Conservation (phyloP, 2,888 invertebrate genomes). For the Petrolisthes manimaculis region DNA sequence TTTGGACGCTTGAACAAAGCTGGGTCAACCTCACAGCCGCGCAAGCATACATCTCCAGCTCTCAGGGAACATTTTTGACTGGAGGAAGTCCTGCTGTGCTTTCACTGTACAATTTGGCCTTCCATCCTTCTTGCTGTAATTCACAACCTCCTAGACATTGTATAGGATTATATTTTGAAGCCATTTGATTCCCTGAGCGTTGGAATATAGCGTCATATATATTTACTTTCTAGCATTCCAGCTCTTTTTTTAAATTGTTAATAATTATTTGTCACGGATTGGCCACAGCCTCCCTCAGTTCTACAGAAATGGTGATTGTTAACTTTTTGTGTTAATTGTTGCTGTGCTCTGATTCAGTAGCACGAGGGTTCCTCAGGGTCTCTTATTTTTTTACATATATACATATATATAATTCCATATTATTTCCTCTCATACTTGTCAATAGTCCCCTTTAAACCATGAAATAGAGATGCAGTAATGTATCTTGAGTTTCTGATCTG, state of each 20-base stretch:
- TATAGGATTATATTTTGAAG: neutral
- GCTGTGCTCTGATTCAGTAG: conserved; percentile 22
- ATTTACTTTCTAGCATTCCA: conserved; percentile 58
- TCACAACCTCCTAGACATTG: too few relatives aligned
- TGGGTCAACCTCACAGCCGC: conserved; percentile 56
- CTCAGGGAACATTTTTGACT: too few relatives aligned
- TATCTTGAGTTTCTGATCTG: conserved; percentile 61
- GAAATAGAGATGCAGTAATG: conserved; percentile 57
- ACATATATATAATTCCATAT: conserved; percentile 30
- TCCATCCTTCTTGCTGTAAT: too few relatives aligned
- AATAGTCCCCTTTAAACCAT: conserved; percentile 47
- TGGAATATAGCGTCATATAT: conserved; percentile 48
- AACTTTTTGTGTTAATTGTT: neutral
- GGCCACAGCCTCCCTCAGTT: conserved; percentile 38
- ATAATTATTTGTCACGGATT: conserved; percentile 41
- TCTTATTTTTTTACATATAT: conserved; percentile 9
- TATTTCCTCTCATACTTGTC: conserved; percentile 57
- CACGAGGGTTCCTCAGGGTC: conserved; percentile 52
- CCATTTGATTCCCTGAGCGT: conserved; percentile 30
- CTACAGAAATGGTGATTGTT: conserved; percentile 25
- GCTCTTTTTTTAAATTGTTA: conserved; percentile 36
- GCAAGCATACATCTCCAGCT: conserved; percentile 34
- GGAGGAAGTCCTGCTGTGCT: too few relatives aligned
- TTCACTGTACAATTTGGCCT: too few relatives aligned
- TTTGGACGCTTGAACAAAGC: conserved; percentile 46